Percentiles rank a stretch among this genome's conserved stretches.
These are phyloP conservation scores for Ivindomyrus marchei DNA, from an alignment of 2,113 vertebrate species.

Conservation along the genomic window DNA sequence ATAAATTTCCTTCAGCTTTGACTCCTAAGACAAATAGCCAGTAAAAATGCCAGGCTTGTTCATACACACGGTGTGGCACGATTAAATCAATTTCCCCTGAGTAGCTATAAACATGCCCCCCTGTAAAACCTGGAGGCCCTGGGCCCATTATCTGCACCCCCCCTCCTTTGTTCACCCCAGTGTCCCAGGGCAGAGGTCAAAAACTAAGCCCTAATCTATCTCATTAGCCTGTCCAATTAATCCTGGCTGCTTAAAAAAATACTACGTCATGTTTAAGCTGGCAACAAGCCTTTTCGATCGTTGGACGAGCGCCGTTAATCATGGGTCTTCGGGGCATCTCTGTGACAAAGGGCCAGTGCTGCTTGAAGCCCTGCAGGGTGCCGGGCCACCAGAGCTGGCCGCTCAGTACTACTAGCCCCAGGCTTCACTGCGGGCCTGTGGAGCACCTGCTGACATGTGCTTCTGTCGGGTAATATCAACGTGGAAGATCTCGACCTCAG, in stretches of 20 bases:
- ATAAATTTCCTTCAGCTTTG: conserved; percentile 62
- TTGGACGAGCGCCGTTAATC: conserved; percentile 76
- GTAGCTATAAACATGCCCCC: conserved; percentile 98
- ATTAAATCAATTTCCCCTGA: conserved; percentile 99
- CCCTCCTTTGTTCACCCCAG: conserved; percentile 64
- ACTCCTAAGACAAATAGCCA: conserved; percentile 74
- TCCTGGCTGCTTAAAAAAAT: conserved; percentile 69
- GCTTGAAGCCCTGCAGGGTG: conserved; percentile 40
- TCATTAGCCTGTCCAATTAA: conserved; percentile 80
- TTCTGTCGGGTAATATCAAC: neutral
- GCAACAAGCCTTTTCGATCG: conserved; percentile 63
- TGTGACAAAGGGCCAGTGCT: conserved; percentile 63
- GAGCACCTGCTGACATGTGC: conserved; percentile 3
- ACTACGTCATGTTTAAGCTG: conserved; percentile 59
- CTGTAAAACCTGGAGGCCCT: conserved; percentile 79
- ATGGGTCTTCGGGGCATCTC: conserved; percentile 54
- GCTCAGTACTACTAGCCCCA: conserved; percentile 34
- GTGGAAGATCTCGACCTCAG: neutral
- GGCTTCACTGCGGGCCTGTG: conserved; percentile 37
- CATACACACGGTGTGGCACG: conserved; percentile 83
- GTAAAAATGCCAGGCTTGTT: conserved; percentile 95
- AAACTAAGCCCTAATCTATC: conserved; percentile 71
- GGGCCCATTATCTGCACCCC: conserved; percentile 72
- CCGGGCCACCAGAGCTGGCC: conserved; percentile 38
- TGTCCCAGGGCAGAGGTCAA: conserved; percentile 72